Evolutionary conservation across 2,797 vertebrate species (phyloP).

Genomic region (Oryzias dopingdopingensis): DNA sequence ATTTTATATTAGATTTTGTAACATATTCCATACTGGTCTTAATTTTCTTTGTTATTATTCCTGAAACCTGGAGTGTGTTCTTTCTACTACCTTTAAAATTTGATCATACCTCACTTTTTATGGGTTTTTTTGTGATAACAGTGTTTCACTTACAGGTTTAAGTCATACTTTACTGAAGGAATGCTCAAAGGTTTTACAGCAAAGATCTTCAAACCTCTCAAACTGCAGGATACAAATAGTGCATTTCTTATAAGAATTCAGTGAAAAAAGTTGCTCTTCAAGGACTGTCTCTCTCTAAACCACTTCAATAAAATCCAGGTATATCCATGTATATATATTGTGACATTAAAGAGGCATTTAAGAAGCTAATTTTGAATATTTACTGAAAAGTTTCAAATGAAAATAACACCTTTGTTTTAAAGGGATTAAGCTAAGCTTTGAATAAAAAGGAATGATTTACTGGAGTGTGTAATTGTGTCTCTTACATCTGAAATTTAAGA

Average conservation of each 20-base stretch:
- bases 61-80: conserved; percentile 21
- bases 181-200: conserved; percentile 18
- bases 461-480: conserved; percentile 54
- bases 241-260: too few relatives aligned
- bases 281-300: not conserved
- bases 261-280: too few relatives aligned
- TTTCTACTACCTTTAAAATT: conserved; percentile 15
- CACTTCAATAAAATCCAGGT: conserved; percentile 10
- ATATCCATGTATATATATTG: conserved; percentile 6
- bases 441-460: conserved; percentile 63
- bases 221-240: conserved; percentile 1
- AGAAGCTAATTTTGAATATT: conserved; percentile 35
- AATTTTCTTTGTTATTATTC: conserved; percentile 26
- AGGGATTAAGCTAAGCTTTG: conserved; percentile 10
- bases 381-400: conserved; percentile 41
- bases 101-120: conserved; percentile 34
- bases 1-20: conserved; percentile 40
- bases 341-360: conserved; percentile 39
- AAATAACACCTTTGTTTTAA: not conserved
- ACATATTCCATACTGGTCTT: conserved; percentile 2
- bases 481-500: conserved; percentile 31
- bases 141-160: too few relatives aligned
- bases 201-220: conserved; percentile 17
- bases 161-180: not conserved
- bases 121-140: conserved; percentile 12